Base-by-base conservation (phyloP, 2,888 invertebrate species). In the Perizoma flavofasciatum region DNA sequence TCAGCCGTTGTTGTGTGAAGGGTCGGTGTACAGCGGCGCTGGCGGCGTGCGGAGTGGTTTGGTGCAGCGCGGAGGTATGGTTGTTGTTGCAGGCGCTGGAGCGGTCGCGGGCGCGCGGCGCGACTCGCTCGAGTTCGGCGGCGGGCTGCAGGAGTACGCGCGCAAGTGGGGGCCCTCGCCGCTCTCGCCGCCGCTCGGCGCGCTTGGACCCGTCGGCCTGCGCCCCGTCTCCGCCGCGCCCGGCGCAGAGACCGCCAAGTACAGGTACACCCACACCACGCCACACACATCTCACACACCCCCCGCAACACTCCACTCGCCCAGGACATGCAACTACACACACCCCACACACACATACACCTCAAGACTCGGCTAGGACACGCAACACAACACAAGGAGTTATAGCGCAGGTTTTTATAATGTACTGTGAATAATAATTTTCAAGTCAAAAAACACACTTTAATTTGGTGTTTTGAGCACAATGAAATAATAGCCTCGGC, bases 181-280 rank as follows among this genome's bases (percentile, higher is more conserved):
- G 78, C 89, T 92, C 76, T 96, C 97, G 68, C 97, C 97, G 72
- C 97, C 97, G 72, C 95, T 95, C 67, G 92, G 78, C 83, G 94
- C 94, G 75, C 95, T 95, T 65, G 95, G 95, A 58, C 90, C 83
- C 92, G 78, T 97, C 78, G 96, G 96, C 71, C 93, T 93, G 77
- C 86, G 94, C 65, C 86, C 92, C 78, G 92, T 92, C 62, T 91
- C 91, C 70, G 92, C 92, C 75, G 98, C 98, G 64, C 98, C 98
- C 43, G 98, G 98, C 68, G 98, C 98, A 1, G 98, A 98, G 92
- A 96, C 96, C 71, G 93, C 94, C 73, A 95, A 94, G 85, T 95
- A 95, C 85, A 94, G 96, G 88, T 95, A 87, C 79, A 53, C 67
- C 0, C 46, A 43, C 41, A 22, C 56, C 56, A 37, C 60, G 10